Conservation (phyloP, 2,113 vertebrate species). For the Ptilorrhoa leucosticta region DNA sequence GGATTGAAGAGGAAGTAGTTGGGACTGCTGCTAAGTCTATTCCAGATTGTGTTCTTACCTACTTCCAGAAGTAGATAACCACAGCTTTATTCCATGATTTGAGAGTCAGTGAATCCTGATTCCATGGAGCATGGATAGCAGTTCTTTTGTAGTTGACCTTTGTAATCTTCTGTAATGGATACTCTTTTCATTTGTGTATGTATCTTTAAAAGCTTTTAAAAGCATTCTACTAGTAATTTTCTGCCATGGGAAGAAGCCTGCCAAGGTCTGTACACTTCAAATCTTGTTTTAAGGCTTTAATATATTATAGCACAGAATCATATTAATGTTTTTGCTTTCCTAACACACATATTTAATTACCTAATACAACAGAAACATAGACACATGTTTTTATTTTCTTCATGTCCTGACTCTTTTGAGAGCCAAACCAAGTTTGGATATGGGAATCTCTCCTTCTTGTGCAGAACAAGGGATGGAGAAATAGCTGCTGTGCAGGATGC, state of each 20-base stretch:
- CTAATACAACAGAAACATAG: not conserved
- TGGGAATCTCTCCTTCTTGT: not conserved
- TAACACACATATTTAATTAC: constrained; percentile 26
- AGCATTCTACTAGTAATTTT: not conserved
- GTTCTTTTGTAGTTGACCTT: not conserved
- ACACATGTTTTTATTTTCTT: constrained; percentile 4
- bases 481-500: not conserved
- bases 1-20: not conserved
- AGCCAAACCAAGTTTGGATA: not conserved
- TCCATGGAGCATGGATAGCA: fast-evolving
- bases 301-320: not conserved
- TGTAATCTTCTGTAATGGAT: not conserved
- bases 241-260: not conserved
- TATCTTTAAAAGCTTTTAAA: not conserved
- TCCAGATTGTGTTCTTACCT: not conserved
- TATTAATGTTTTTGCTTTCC: constrained; percentile 32
- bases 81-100: not conserved
- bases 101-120: not conserved
- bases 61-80: not conserved
- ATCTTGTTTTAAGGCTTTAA: constrained; percentile 5
- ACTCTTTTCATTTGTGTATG: not conserved
- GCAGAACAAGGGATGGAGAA: not conserved
- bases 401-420: not conserved
- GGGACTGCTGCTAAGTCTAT: not conserved
- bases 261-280: not conserved